phyloP scores from a whole-genome alignment of 1,140 invertebrate genomes.

The Ceratosolen solmsi region DNA sequence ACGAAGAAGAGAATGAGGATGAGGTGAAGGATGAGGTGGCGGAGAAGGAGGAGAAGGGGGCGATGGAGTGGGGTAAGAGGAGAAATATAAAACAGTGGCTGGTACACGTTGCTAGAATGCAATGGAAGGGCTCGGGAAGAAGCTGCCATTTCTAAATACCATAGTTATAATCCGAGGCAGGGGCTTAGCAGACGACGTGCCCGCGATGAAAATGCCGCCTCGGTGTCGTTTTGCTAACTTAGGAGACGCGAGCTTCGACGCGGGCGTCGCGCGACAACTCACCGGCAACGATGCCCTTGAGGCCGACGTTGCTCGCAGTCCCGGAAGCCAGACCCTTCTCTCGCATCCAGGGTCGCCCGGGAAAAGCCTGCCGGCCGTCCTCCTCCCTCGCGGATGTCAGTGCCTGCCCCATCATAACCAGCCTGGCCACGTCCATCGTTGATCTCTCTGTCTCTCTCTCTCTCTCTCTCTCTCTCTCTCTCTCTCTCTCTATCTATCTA shows the following conservation, averaged over 20 bases:
- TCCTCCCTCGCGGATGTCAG: not conserved
- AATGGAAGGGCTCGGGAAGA: too few species aligned
- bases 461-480: too few species aligned
- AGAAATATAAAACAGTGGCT: not conserved
- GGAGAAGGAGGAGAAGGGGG: not conserved
- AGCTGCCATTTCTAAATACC: too few species aligned
- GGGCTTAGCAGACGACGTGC: not conserved
- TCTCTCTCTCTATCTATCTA: too few species aligned
- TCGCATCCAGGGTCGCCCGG: conserved; percentile 81
- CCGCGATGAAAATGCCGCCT: not conserved
- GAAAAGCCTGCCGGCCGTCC: conserved; percentile 69
- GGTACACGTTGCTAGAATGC: too few species aligned
- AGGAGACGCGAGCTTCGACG: too few species aligned
- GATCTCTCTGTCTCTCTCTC: not conserved
- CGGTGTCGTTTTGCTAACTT: too few species aligned
- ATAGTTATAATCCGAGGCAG: not conserved
- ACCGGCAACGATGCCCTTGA: conserved; percentile 89
- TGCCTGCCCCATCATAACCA: conserved; percentile 20
- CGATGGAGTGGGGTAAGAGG: not conserved
- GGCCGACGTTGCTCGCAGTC: conserved; percentile 76
- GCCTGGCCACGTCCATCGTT: conserved; percentile 52
- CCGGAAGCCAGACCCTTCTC: conserved; percentile 80
- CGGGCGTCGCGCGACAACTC: conserved; percentile 43
- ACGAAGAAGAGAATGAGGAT: not conserved
- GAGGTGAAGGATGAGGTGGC: not conserved